phyloP scores from a whole-genome alignment of 2,888 invertebrate species.

The Leptodirus hochenwartii region DNA sequence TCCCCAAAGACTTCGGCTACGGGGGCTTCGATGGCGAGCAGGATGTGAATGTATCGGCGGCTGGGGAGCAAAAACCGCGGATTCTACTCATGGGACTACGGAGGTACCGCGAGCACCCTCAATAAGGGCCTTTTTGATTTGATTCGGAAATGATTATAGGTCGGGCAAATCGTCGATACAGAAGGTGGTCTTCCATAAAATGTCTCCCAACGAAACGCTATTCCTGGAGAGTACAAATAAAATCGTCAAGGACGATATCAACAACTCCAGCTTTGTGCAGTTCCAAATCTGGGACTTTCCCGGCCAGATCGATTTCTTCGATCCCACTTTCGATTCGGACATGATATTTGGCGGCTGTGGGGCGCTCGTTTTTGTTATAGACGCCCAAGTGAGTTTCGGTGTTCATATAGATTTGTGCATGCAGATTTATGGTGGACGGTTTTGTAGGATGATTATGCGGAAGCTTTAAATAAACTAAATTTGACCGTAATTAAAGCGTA shows the following conservation, averaged over 20 bases:
- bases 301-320: slow-evolving; percentile 96
- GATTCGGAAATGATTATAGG: slow-evolving; percentile 33
- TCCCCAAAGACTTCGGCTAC: slow-evolving; percentile 87
- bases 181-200: slow-evolving; percentile 99
- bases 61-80: slow-evolving; percentile 74
- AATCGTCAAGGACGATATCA: slow-evolving; percentile 95
- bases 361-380: slow-evolving; percentile 96
- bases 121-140: not conserved
- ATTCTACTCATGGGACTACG: slow-evolving; percentile 89
- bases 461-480: slow-evolving; percentile 83
- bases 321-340: slow-evolving; percentile 88
- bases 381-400: slow-evolving; percentile 58
- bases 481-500: slow-evolving; percentile 88
- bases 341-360: slow-evolving; percentile 95
- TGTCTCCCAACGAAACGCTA: slow-evolving; percentile 98
- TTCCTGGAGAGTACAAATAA: slow-evolving; percentile 97
- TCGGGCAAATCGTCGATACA: slow-evolving; percentile 99
- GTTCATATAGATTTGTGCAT: not conserved
- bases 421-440: not conserved
- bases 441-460: slow-evolving; percentile 85
- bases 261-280: slow-evolving; percentile 94
- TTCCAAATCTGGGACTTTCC: slow-evolving; percentile 99
- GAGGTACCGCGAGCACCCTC: slow-evolving; percentile 35
- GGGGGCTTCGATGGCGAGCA: slow-evolving; percentile 72
- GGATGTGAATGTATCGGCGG: slow-evolving; percentile 39